A percentile compares a stretch with the other conserved stretches of the same genome.
Conservation (phyloP, 2,797 vertebrate species). For the Cygnus olor region DNA sequence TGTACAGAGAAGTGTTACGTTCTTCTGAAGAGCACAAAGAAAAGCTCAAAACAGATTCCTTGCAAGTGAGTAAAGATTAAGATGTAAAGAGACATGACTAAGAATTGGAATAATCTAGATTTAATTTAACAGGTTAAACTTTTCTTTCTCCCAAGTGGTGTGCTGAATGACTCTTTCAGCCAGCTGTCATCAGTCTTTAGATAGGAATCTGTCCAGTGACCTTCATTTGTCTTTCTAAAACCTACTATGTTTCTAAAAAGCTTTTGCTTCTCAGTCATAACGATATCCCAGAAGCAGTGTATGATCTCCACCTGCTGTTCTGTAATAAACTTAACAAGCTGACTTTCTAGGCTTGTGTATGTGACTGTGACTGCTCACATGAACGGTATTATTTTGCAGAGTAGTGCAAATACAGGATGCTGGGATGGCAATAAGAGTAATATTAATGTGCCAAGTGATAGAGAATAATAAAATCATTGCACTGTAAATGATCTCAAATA, state of each 20-base stretch:
- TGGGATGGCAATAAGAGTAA: not conserved
- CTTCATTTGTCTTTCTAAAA: not conserved
- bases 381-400: not conserved
- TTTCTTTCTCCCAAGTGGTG: not conserved
- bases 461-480: not conserved
- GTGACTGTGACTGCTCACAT: not conserved
- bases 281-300: not conserved
- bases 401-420: not conserved
- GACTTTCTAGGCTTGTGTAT: not conserved
- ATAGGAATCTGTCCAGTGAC: not conserved
- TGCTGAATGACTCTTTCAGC: not conserved
- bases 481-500: not conserved
- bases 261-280: not conserved
- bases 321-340: not conserved
- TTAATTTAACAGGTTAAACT: slow-evolving; percentile 5
- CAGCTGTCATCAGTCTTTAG: not conserved
- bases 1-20: slow-evolving; percentile 96
- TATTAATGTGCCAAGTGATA: not conserved
- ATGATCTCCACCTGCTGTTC: slow-evolving; percentile 63
- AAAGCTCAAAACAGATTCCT: slow-evolving; percentile 94
- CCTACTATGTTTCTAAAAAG: not conserved
- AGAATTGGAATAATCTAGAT: slow-evolving; percentile 26
- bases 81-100: not conserved
- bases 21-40: slow-evolving; percentile 99
- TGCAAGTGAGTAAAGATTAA: slow-evolving; percentile 85